Base-by-base conservation (phyloP, 2,113 vertebrate genomes). In the Neogale vison region DNA sequence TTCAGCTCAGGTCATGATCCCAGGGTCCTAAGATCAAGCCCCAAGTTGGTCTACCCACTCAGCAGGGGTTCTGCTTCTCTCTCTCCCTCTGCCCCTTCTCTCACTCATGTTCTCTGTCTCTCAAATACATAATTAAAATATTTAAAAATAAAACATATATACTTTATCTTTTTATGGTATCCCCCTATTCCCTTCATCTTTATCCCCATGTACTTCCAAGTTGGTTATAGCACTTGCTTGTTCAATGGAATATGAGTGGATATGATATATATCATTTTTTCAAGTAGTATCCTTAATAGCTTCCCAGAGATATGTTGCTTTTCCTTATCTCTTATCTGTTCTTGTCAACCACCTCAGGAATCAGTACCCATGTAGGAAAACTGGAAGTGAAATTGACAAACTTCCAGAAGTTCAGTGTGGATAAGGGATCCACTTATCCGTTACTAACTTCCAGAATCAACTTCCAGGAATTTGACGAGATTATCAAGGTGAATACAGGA, bases 171-270 rank as follows among this genome's bases (percentile, higher is more conserved):
- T 85, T 50, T 34, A n/a, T 52, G 3, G 12, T n/a, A 4, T 21
- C 20, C 3, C 18, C 7, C 23, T 1, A 24, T 1, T 4, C 23
- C 5, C 13, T 23, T 71, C 12, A 12, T 39, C 8, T 31, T 4
- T 94, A 85, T 0, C 7, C 21, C 14, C 23, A 9, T 82, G 39
- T 81, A 63, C 5, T 87, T 88, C 12, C 4, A 29, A 5, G 7
- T 17, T 57, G 12, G 42, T 79, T 24, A n/a, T n/a, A 50, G 15
- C 10, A 88, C 47, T 69, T 88, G 12, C 24, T 72, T 77, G 20
- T 13, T 61, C 9, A 88, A 8, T 24, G 8, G 13, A 69, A 57
- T 63, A 12, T 42, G 18, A 50, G 0, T 26, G 26, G 6, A 50
- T 71, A 9, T 50, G 34, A 74, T 23, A 24, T 39, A 18, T 17